Conservation (phyloP, 1,140 invertebrate species). For the Drosophila orosa region DNA sequence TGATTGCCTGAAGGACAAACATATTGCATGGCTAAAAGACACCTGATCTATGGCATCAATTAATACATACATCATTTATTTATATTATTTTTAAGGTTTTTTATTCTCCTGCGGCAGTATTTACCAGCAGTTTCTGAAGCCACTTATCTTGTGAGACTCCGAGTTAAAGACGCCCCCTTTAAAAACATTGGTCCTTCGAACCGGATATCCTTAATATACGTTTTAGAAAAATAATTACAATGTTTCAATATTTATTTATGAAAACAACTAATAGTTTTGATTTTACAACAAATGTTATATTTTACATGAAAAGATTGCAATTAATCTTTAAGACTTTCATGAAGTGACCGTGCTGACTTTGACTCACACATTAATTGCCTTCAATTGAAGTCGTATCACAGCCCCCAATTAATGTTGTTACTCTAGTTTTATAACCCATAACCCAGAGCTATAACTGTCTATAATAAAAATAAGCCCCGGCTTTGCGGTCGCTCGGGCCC, state of each 20-base stretch:
- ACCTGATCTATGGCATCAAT: background rate
- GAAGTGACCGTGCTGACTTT: background rate
- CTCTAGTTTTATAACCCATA: constrained; percentile 45
- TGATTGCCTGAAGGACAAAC: background rate
- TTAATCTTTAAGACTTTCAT: background rate
- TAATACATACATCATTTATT: background rate
- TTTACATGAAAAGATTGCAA: no score
- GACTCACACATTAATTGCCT: constrained; percentile 14
- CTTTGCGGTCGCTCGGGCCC: constrained; percentile 11
- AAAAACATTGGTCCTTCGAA: background rate
- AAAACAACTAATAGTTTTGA: background rate
- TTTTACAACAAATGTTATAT: background rate
- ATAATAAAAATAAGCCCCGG: constrained; percentile 31
- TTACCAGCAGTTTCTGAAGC: no score
- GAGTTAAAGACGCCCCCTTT: no score
- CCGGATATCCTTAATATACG: background rate
- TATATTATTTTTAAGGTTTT: background rate
- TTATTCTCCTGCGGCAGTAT: no score
- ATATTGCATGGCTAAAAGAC: background rate
- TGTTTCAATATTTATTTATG: no score
- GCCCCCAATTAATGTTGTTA: constrained; percentile 38
- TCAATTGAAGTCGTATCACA: constrained; percentile 35
- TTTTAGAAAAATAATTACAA: background rate
- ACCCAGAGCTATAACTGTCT: constrained; percentile 25
- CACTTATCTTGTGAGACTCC: no score